A percentile compares a stretch with the other conserved stretches of the same genome.
Evolutionary conservation across 2,888 invertebrate genomes (phyloP).

Genomic region (Trichopoda pennipes): DNA sequence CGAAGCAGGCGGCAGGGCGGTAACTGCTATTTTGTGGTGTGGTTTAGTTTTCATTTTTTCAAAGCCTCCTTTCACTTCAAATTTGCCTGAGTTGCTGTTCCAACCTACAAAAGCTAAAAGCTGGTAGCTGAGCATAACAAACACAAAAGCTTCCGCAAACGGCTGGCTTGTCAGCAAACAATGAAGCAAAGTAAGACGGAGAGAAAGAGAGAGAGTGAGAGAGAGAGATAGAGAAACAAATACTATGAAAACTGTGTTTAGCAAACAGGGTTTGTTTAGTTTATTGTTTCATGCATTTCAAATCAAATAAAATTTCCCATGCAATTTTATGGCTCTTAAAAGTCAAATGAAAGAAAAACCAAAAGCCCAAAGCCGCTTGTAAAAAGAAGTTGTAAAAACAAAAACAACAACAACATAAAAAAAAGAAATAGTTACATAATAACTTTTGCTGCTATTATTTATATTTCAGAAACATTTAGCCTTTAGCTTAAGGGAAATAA

Average conservation of each 20-base stretch:
- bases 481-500: conserved; percentile 46
- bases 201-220: neutral
- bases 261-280: conserved; percentile 31
- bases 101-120: conserved; percentile 42
- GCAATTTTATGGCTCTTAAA: conserved; percentile 35
- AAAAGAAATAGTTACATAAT: conserved; percentile 50
- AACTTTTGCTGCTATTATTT: neutral
- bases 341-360: conserved; percentile 7
- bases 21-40: conserved; percentile 32
- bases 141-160: conserved; percentile 62
- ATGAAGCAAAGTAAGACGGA: conserved; percentile 3
- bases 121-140: neutral
- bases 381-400: conserved; percentile 1
- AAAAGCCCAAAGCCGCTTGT: conserved; percentile 3
- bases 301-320: conserved; percentile 48
- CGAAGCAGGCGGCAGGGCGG: conserved; percentile 12
- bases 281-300: neutral
- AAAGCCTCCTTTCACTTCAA: conserved; percentile 60
- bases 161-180: conserved; percentile 41
- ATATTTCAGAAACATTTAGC: neutral
- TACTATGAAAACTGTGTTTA: conserved; percentile 25
- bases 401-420: too few species aligned
- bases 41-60: conserved; percentile 41
- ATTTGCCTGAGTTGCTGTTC: neutral
- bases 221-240: neutral